Evolutionary conservation across 2,113 vertebrate genomes (phyloP), one percentile per base, ranked within the genome.

Genomic region (Nerophis lumbriciformis): DNA sequence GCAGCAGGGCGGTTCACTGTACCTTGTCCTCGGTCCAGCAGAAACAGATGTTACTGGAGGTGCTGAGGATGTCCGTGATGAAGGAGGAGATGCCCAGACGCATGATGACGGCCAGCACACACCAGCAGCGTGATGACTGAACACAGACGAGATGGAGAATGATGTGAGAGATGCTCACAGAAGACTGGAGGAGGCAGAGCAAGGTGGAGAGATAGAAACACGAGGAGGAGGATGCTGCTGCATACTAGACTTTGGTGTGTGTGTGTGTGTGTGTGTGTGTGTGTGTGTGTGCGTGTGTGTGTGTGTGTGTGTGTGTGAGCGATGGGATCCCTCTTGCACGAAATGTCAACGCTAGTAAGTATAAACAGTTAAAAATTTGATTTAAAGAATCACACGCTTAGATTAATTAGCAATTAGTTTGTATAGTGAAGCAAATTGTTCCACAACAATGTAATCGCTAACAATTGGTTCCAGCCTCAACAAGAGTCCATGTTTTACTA

Each of bases 1-100:
- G 66, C 63, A 63, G 71, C 63, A 69, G 68, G 55, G 45, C 9
- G 39, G 48, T 12, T 60, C 49, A 62, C 60, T 79, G 71, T 89
- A 90, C 89, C 89, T 90, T 89, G 68, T 72, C 87, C 62, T 90
- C 85, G 48, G 76, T 75, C 89, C 89, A 90, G 80, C 89, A 90
- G 81, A 90, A 89, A 63, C 89, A 90, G 84, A 90, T 82, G 82
- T 86, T 89, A 72, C 76, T 83, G 76, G 89, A 88, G 76, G 82
- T 83, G 73, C 75, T 83, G 68, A 90, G 89, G 75, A 90, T 88
- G 75, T 90, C 89, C 74, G 89, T 82, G 57, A 90, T 85, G 80
- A 90, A 85, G 69, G 86, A 86, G 59, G 82, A 84, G 62, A 90
- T 80, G 65, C 89, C 89, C 56, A 88, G 82, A 81, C 89, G 87